Evolutionary conservation across 92 coral and sea anemone genomes (phyloP).

Genomic region (Epizoanthus fatuus): DNA sequence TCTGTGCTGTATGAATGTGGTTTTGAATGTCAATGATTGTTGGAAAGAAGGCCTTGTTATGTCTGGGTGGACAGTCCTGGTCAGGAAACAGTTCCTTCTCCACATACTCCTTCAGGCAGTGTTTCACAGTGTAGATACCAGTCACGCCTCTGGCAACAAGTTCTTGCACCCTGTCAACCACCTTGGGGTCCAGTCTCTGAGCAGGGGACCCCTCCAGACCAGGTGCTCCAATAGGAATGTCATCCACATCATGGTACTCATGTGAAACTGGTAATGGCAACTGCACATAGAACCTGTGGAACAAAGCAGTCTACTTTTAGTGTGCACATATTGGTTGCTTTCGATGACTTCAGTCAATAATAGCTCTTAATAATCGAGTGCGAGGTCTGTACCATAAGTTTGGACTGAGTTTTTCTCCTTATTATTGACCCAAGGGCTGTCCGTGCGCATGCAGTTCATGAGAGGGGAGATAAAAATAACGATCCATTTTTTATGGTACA

Average conservation of each 20-base stretch:
- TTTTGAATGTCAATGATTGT: constrained; percentile 98
- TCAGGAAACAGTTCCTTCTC: constrained; percentile 91
- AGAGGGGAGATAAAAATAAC: too few relatives aligned
- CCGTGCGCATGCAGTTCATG: too few relatives aligned
- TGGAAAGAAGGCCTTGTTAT: constrained; percentile 96
- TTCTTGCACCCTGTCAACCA: constrained; percentile 92
- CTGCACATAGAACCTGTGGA: constrained; percentile 91
- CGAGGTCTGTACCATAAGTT: too few relatives aligned
- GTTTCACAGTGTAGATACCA: constrained; percentile 96
- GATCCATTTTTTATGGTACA: too few relatives aligned
- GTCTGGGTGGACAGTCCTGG: constrained; percentile 88
- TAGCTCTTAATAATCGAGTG: not conserved
- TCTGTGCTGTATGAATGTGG: constrained; percentile 95
- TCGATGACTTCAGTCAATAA: too few relatives aligned
- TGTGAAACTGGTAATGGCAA: constrained; percentile 96
- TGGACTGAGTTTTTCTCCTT: too few relatives aligned
- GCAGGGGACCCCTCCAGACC: constrained; percentile 73
- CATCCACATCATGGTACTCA: constrained; percentile 95
- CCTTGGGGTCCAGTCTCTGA: constrained; percentile 91
- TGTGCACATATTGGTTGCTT: too few relatives aligned
- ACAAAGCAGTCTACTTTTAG: too few relatives aligned
- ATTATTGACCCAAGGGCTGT: too few relatives aligned
- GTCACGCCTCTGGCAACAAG: constrained; percentile 96
- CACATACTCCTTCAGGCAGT: constrained; percentile 91
- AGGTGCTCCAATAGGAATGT: constrained; percentile 62